These are phyloP conservation scores for Leucopternis melanops DNA, from an alignment of 2,113 vertebrate genomes.

Conservation along the genomic window DNA sequence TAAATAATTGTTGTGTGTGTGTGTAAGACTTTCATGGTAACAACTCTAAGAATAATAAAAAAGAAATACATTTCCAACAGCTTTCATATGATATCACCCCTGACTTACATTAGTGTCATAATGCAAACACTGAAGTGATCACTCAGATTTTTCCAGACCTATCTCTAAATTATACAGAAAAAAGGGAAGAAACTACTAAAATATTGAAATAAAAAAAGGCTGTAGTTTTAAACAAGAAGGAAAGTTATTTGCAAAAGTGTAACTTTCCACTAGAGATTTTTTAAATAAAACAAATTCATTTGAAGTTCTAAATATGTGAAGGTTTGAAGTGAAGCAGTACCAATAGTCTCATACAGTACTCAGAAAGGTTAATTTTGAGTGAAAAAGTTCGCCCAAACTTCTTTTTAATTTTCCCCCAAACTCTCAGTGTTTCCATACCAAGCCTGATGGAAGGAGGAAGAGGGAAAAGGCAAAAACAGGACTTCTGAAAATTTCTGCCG, in stretches of 20 bases:
- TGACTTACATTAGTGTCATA: not conserved
- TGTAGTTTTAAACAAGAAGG: not conserved
- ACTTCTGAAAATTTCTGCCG: not conserved
- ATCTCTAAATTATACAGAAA: not conserved
- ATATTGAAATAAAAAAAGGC: not conserved
- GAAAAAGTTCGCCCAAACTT: not conserved
- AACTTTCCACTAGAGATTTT: not conserved
- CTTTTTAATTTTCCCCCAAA: not conserved
- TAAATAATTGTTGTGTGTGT: not conserved
- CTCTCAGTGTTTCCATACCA: not conserved
- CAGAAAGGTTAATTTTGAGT: not conserved
- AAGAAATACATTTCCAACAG: not conserved
- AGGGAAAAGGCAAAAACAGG: not conserved
- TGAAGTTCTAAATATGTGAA: not conserved
- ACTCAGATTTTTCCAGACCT: not conserved
- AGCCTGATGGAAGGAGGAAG: not conserved
- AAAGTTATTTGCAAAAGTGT: not conserved
- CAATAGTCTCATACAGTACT: not conserved
- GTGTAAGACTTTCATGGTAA: not conserved
- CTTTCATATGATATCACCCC: not conserved
- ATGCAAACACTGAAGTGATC: not conserved
- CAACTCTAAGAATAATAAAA: not conserved
- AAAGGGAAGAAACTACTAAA: not conserved
- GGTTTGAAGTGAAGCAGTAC: not conserved
- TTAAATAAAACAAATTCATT: not conserved